Evolutionary conservation across 2,797 vertebrate genomes (phyloP).

Genomic region (Danio jaintianensis): DNA sequence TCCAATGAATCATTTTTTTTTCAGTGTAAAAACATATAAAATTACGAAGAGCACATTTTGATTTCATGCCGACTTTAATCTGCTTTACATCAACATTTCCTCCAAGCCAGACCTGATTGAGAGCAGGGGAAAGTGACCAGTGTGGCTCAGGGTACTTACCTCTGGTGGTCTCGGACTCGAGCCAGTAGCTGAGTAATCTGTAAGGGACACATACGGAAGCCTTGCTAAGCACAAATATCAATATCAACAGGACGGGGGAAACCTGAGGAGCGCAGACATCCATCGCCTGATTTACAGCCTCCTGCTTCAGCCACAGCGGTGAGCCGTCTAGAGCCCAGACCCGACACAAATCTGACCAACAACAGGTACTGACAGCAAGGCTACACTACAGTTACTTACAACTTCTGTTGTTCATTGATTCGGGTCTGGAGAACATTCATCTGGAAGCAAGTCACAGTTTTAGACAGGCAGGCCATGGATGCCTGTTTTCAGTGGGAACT

Average conservation of each 20-base stretch:
- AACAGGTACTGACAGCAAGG: slow-evolving; percentile 58
- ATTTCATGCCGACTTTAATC: too few relatives aligned
- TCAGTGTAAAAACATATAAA: too few relatives aligned
- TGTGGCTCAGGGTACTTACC: slow-evolving; percentile 66
- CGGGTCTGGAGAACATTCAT: slow-evolving; percentile 72
- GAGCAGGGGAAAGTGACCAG: slow-evolving; percentile 58
- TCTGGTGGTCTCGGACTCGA: slow-evolving; percentile 71
- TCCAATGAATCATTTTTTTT: too few relatives aligned
- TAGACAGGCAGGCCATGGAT: slow-evolving; percentile 57
- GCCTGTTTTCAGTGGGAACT: slow-evolving; percentile 25
- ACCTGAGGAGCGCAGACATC: slow-evolving; percentile 45
- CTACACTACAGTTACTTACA: slow-evolving; percentile 75
- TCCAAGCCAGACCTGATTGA: slow-evolving; percentile 46
- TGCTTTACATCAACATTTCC: neutral
- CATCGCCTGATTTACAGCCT: slow-evolving; percentile 35
- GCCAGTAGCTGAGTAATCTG: slow-evolving; percentile 77
- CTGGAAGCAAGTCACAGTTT: slow-evolving; percentile 75
- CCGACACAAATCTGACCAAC: slow-evolving; percentile 49
- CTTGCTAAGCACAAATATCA: slow-evolving; percentile 62
- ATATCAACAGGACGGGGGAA: slow-evolving; percentile 13
- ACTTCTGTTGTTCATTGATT: slow-evolving; percentile 77
- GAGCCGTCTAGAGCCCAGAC: slow-evolving; percentile 37
- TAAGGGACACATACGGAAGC: slow-evolving; percentile 67
- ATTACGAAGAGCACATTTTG: too few relatives aligned
- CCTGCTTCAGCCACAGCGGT: slow-evolving; percentile 24